phyloP scores from a whole-genome alignment of 2,888 invertebrate species.

The Synergus umbraculus region DNA sequence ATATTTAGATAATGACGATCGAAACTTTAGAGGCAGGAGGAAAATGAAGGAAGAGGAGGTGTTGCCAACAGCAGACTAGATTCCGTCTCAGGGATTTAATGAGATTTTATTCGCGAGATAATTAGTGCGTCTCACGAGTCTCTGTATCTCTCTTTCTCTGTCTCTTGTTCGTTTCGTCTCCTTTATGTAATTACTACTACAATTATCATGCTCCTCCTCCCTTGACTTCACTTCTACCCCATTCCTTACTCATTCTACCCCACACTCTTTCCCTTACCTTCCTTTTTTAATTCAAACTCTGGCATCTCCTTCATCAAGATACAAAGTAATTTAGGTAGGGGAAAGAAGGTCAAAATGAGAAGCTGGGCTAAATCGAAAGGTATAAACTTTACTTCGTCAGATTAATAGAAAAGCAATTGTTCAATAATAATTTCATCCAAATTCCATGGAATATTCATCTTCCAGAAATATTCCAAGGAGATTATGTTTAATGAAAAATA shows the following conservation, averaged over 20 bases:
- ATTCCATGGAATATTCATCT: not conserved
- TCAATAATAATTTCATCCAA: not conserved
- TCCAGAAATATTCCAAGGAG: too few relatives aligned
- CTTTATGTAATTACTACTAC: slow-evolving; percentile 64
- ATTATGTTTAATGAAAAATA: not conserved
- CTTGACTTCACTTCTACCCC: slow-evolving; percentile 42
- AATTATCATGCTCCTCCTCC: slow-evolving; percentile 62
- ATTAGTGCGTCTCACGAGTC: slow-evolving; percentile 68
- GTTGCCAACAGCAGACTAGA: slow-evolving; percentile 63
- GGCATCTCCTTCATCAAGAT: not conserved
- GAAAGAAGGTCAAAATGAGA: not conserved
- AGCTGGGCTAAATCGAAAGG: not conserved
- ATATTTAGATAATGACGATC: not conserved
- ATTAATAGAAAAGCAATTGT: too few relatives aligned
- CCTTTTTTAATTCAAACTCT: not conserved
- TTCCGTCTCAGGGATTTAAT: slow-evolving; percentile 63
- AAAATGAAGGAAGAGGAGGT: slow-evolving; percentile 46
- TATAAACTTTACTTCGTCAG: not conserved
- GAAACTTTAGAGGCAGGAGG: not conserved
- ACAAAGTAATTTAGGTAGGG: slow-evolving; percentile 1
- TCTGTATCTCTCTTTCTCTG: slow-evolving; percentile 50
- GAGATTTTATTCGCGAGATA: slow-evolving; percentile 68
- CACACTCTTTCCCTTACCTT: not conserved
- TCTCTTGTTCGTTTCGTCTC: slow-evolving; percentile 53
- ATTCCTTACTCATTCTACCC: slow-evolving; percentile 29